Conservation (phyloP, 2,797 vertebrate species). For the Gambelia wislizenii region DNA sequence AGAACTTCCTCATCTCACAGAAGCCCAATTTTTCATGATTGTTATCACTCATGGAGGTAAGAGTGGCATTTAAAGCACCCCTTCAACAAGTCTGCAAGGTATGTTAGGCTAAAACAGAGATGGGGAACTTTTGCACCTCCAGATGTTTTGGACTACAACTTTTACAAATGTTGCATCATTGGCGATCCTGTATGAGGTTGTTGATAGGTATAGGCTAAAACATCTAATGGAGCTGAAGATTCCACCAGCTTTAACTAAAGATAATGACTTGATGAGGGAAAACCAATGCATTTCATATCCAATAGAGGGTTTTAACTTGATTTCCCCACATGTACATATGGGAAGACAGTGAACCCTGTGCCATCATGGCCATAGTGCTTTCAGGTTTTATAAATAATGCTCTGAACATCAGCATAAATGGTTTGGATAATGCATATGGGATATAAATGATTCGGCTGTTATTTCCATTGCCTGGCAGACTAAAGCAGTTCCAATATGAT, state of each 20-base stretch:
- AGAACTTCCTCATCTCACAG: neutral
- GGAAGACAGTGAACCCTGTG: no score
- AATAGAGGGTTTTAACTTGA: neutral
- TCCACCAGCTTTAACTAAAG: no score
- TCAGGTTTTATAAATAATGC: neutral
- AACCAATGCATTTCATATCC: neutral
- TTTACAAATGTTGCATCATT: no score
- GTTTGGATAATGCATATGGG: neutral
- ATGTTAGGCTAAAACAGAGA: neutral
- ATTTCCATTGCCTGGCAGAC: neutral
- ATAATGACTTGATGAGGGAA: neutral
- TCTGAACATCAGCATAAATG: neutral
- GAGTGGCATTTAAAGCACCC: neutral
- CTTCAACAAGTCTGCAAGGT: neutral
- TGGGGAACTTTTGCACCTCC: neutral
- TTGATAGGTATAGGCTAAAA: no score
- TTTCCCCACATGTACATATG: neutral
- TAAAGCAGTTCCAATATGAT: constrained; percentile 34
- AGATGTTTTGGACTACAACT: no score
- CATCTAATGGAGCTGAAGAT: no score
- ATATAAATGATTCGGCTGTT: neutral
- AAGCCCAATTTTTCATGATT: neutral
- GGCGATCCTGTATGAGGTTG: no score
- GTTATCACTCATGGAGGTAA: neutral
- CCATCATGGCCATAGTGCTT: neutral